Base-by-base conservation (phyloP, 2,888 invertebrate species). In the Myopa tessellatipennis region DNA sequence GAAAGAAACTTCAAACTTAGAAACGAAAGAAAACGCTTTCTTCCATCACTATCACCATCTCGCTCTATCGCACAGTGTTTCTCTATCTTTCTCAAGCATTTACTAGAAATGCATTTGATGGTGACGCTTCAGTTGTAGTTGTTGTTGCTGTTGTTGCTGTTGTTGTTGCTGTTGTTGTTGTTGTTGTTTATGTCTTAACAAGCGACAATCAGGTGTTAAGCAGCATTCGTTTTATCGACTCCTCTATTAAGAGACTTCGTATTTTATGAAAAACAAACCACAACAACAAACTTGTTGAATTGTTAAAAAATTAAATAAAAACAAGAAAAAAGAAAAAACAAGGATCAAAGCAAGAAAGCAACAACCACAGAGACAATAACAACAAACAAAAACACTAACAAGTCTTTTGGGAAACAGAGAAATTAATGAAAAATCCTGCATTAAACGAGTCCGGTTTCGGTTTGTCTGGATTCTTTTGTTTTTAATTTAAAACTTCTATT, bases 131-230 rank as follows among this genome's bases (percentile, higher is more conserved):
- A 26, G 18, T 3, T 26, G 18, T 26, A 3, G 61, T 61, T 26
- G 34, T 26, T 18, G 18, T 8, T 61, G 26, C 1, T 61, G 18
- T 61, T n/a, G 12, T 4, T n/a, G 2, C 18, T 61, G 61, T 18
- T 26, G 16, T 26, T 26, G 26, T 26, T 71, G 36, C 7, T 36
- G 34, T 5, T 55, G 8, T 36, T 16, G 4, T 55, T 36, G 8
- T 16, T n/a, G 12, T 58, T 18, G 60, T 18, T 14, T 45, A 34
- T 34, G 58, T 36, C 40, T 71, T 45, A 45, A 40, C 73, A 61
- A 45, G 38, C 63, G n/a, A 34, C 60, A 60, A 61, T 73, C 73
- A 73, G 73, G 73, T 73, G 73, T 73, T 73, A 73, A 73, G 61
- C 26, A 61, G 61, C 73, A 73, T 60, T 61, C 38, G 45, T 73